Evolutionary conservation across 2,113 vertebrate species (phyloP), one percentile per base, ranked within the genome.

Genomic region (Corythoichthys haematopterus): DNA sequence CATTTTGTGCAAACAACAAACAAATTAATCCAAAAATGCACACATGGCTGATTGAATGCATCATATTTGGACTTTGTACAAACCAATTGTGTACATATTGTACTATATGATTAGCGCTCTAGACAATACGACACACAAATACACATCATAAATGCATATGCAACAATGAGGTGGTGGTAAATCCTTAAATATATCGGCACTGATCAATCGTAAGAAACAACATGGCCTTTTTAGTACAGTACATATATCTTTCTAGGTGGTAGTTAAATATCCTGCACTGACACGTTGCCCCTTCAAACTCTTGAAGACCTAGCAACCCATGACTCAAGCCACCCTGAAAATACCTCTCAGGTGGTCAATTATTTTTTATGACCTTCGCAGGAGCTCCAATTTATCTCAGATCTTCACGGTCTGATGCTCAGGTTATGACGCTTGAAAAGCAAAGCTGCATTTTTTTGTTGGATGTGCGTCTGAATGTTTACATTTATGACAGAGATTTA

Each of bases 361-460:
- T 40, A 56, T 40, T 47, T 75, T 78, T 76, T 83, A 79, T 56
- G 78, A 55, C 63, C 12, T 3, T 0, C 13, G 65, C 65, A 11
- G 66, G 0, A 36, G 71, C 78, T 80, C 37, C 74, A 61, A 77
- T 80, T 70, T 81, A 76, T 84, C 78, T 82, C 14, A n/a, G 37
- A 74, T 84, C 76, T 78, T 85, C 83, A 80, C 61, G 69, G 77
- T 83, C 80, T 76, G 55, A 70, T 78, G 80, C 73, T 62, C 75
- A 35, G 12, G 35, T 64, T 57, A 72, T 64, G 69, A 61, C 35
- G 71, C 75, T 62, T 67, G 57, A 74, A 35, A 33, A 55, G 52
- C 28, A 9, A 55, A 12, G 52, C 8, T 11, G 52, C 28, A 12
- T 28, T 55, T 57, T 40, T 46, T 13, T n/a, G n/a, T 61, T 20